Base-by-base conservation (phyloP, 2,797 vertebrate genomes). In the Acipenser oxyrinchus region DNA sequence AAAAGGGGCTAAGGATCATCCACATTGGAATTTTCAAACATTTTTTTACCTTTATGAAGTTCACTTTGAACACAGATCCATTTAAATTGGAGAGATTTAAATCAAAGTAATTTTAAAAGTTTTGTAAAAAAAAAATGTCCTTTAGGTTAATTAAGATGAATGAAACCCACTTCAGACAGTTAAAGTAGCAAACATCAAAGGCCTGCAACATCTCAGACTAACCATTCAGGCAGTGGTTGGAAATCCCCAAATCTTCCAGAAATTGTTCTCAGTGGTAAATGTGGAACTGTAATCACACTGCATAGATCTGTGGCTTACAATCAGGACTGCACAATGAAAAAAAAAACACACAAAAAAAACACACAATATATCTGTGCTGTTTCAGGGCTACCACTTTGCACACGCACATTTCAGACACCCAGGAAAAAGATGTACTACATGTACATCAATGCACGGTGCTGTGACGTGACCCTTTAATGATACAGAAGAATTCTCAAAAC, bases 181-280 rank as follows among this genome's bases (percentile, higher is more conserved):
- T 55, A 10, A 55, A n/a, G 52, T 55, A 55, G 52, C 52, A 10
- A n/a, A 55, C 52, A 55, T 55, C 52, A 55, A 55, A 55, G 52
- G 65, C 55, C n/a, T 60, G 7, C 48, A 65, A 60, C 52, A 55
- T 55, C n/a, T 55, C 52, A 55, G 52, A n/a, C 52, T 55, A 48
- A 23, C 8, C 18, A 62, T 18, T 62, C 13, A 48, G 7, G 13
- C 23, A 48, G 11, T 1, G 8, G 11, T 18, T 37, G 60, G 60
- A 9, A 62, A 62, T 23, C 8, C 60, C 60, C 18, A 8, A 18
- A 6, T 37, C 23, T 37, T 37, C 23, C 23, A 37, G 23, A 6
- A 37, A 49, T 9, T 57, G 48, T 15, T 50, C 49, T 62, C 12
- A 48, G 13, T 52, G 6, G 18, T 55, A 18, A 52, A 52, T 18